Percentiles rank a stretch among this genome's conserved stretches.
phyloP scores from a whole-genome alignment of 2,797 vertebrate genomes.

The Micropoecilia bifurca region DNA sequence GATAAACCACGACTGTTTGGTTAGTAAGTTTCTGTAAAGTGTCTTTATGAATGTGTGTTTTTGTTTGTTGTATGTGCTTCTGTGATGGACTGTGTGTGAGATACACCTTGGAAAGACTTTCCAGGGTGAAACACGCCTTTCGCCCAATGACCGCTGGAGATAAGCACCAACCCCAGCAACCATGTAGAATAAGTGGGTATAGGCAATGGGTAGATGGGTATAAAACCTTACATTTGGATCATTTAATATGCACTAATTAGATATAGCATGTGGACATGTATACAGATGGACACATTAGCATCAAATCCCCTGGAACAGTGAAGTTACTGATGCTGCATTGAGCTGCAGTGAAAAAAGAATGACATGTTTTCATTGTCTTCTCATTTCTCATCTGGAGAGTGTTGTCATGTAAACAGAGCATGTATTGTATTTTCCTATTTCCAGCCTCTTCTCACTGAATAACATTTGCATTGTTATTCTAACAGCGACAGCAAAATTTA shows the following conservation, averaged over 20 bases:
- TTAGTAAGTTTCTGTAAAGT: background rate
- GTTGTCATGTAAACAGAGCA: slow-evolving; percentile 24
- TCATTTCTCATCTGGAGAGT: slow-evolving; percentile 20
- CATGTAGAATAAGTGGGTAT: background rate
- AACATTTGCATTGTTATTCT: slow-evolving; percentile 33
- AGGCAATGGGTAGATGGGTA: background rate
- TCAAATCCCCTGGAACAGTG: background rate
- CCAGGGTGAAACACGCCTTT: background rate
- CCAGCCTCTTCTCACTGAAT: background rate
- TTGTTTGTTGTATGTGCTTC: background rate
- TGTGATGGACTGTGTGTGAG: background rate
- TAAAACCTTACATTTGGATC: background rate
- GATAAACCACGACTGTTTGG: background rate
- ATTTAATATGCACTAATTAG: background rate
- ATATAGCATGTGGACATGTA: background rate
- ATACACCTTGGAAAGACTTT: too few relatives aligned
- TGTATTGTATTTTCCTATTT: background rate
- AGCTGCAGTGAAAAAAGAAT: slow-evolving; percentile 1
- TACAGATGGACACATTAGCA: background rate
- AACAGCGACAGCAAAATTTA: slow-evolving; percentile 5
- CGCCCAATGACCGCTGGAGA: background rate
- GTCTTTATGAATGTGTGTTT: background rate
- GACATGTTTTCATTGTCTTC: background rate
- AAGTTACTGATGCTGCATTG: background rate
- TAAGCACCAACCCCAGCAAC: background rate